Percentiles rank a stretch among this genome's conserved stretches.
These are phyloP conservation scores for Physella acuta DNA, from an alignment of 1,140 invertebrate species.

Conservation along the genomic window DNA sequence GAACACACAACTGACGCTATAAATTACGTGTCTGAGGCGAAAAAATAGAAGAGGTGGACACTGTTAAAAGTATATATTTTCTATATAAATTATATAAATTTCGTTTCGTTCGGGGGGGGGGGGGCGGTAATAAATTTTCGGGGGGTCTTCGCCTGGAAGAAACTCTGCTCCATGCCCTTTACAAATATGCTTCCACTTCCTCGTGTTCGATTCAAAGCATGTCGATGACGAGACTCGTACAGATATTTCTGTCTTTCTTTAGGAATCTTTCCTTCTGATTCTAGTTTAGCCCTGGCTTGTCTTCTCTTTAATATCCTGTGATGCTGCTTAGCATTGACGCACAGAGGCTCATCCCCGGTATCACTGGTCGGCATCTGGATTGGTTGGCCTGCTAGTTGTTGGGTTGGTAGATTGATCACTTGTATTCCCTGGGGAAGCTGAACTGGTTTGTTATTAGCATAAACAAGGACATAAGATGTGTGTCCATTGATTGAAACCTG, in stretches of 20 bases:
- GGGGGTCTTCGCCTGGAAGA: neutral
- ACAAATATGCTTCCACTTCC: slow-evolving; percentile 83
- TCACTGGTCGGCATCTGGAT: slow-evolving; percentile 47
- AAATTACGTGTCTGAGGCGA: too few relatives aligned
- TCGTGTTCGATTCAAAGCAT: slow-evolving; percentile 95
- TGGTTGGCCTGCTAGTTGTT: slow-evolving; percentile 41
- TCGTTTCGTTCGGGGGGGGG: too few relatives aligned
- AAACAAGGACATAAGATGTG: slow-evolving; percentile 51
- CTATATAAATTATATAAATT: too few relatives aligned
- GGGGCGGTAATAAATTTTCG: too few relatives aligned
- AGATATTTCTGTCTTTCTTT: slow-evolving; percentile 98
- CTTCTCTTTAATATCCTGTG: slow-evolving; percentile 60
- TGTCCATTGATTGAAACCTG: slow-evolving; percentile 54
- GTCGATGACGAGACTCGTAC: slow-evolving; percentile 95
- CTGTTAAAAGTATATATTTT: too few relatives aligned
- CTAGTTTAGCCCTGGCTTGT: slow-evolving; percentile 59
- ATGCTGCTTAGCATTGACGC: slow-evolving; percentile 88
- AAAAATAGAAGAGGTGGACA: too few relatives aligned
- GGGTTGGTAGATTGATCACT: slow-evolving; percentile 53
- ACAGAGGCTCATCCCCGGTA: slow-evolving; percentile 52
- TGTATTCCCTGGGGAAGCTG: slow-evolving; percentile 56
- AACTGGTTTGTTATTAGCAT: slow-evolving; percentile 56
- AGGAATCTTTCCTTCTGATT: slow-evolving; percentile 82
- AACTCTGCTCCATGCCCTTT: slow-evolving; percentile 10
- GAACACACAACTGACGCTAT: too few relatives aligned